Evolutionary conservation across 1,140 invertebrate species (phyloP), one percentile per base, ranked within the genome.

Genomic region (Eupristina koningsbergeri): DNA sequence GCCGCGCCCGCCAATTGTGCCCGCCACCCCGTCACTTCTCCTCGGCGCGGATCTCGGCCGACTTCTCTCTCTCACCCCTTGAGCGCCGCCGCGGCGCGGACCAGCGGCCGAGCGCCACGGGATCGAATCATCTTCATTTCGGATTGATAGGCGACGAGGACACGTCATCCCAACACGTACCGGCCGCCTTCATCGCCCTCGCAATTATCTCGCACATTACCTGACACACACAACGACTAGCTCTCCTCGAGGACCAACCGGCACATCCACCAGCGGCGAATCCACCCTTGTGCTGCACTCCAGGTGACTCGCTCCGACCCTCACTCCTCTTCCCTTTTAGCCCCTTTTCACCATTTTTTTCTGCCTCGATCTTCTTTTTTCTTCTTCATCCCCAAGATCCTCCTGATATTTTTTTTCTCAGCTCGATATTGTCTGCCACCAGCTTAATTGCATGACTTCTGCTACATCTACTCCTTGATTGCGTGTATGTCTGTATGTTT

Each of bases 111-210:
- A 34, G 71, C 45, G 45, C 64, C 31, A 53, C 75, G 50, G 76
- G 63, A 78, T 79, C 64, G 76, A 84, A 74, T 79, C 67, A 74
- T 84, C 82, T 79, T 84, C 82, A 84, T 79, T 84, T 84, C 36
- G 64, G 76, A 84, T 84, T 79, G 67, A 84, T 84, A 79, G 76
- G 29, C 69, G 77, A 80, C 76, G 77, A 80, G 77, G 77, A 84
- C 71, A 75, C 75, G 75, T 78, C 58, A 75, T 63, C 67, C 61
- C 75, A 31, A 31, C 22, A 79, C 8, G 47, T 31, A n/a, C 7
- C 41, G 69, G 41, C 1, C 74, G 39, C 74, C 45, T 11, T 1
- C 13, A 5, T 5, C 41, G 45, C 29, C n/a, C 3, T 5, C 22
- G 41, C 73, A 26, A 74, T 47, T 26, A 34, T 26, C 67, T 22